A percentile compares a stretch with the other conserved stretches of the same genome.
phyloP scores from a whole-genome alignment of 1,140 invertebrate species.

The Drosophila littoralis region DNA sequence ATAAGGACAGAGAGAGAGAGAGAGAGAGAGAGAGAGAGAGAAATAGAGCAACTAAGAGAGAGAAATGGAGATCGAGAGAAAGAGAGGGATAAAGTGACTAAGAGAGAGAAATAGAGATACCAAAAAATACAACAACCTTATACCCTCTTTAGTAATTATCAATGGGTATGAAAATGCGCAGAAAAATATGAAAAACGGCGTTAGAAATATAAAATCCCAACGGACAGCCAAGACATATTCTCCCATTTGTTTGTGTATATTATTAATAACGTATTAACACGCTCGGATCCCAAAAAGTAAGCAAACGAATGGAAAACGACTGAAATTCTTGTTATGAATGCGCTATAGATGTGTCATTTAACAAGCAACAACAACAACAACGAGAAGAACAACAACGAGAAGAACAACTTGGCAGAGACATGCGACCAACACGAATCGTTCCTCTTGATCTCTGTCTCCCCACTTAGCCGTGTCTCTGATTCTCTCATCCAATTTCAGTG shows the following conservation, averaged over 20 bases:
- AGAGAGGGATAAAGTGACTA: not conserved
- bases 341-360: constrained; percentile 69
- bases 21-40: too few species aligned
- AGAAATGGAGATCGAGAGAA: not conserved
- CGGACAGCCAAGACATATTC: constrained; percentile 46
- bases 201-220: constrained; percentile 32
- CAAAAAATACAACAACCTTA: too few species aligned
- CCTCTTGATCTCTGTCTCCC: constrained; percentile 8
- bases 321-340: constrained; percentile 58
- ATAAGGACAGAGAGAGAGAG: too few species aligned
- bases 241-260: constrained; percentile 48
- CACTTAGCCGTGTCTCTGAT: not conserved
- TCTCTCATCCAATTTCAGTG: constrained; percentile 31
- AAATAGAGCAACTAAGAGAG: too few species aligned
- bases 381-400: constrained; percentile 19
- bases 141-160: not conserved
- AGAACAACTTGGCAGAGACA: constrained; percentile 55
- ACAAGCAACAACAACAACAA: constrained; percentile 32
- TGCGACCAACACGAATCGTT: constrained; percentile 65
- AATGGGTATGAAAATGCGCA: constrained; percentile 27
- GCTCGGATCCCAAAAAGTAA: constrained; percentile 34
- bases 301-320: constrained; percentile 26
- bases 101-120: not conserved
- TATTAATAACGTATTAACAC: constrained; percentile 80
- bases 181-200: constrained; percentile 35